Conservation (phyloP, 2,888 invertebrate species). For the Eumerus sabulonum region DNA sequence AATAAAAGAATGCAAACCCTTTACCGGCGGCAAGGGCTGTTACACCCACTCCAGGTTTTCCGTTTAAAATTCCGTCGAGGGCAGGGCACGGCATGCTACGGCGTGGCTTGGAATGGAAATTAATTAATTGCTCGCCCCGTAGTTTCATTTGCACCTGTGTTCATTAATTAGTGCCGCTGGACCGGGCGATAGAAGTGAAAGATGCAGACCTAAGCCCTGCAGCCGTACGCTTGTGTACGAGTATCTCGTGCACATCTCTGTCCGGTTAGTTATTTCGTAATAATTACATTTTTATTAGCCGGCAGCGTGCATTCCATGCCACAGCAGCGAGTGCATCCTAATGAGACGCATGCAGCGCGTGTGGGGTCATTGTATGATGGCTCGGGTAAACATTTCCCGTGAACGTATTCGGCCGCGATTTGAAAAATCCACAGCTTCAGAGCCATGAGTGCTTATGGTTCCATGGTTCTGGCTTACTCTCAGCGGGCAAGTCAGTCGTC, state of each 20-base stretch:
- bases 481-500: no score
- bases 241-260: slow-evolving; percentile 5
- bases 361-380: no score
- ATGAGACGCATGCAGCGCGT: no score
- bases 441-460: no score
- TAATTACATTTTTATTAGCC: slow-evolving; percentile 59
- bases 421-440: no score
- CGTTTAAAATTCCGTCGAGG: slow-evolving; percentile 34
- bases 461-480: no score
- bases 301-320: slow-evolving; percentile 17
- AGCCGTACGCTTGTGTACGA: neutral
- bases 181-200: neutral
- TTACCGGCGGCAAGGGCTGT: slow-evolving; percentile 8
- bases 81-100: slow-evolving; percentile 1
- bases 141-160: slow-evolving; percentile 67
- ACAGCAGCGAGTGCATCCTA: no score
- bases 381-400: no score
- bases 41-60: slow-evolving; percentile 34
- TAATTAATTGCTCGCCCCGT: slow-evolving; percentile 59
- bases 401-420: no score
- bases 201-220: slow-evolving; percentile 2
- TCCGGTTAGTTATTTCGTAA: slow-evolving; percentile 46
- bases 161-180: slow-evolving; percentile 63
- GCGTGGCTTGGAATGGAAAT: slow-evolving; percentile 31
- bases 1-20: slow-evolving; percentile 31